Conservation (phyloP, 2,113 vertebrate species). For the Conger conger region DNA sequence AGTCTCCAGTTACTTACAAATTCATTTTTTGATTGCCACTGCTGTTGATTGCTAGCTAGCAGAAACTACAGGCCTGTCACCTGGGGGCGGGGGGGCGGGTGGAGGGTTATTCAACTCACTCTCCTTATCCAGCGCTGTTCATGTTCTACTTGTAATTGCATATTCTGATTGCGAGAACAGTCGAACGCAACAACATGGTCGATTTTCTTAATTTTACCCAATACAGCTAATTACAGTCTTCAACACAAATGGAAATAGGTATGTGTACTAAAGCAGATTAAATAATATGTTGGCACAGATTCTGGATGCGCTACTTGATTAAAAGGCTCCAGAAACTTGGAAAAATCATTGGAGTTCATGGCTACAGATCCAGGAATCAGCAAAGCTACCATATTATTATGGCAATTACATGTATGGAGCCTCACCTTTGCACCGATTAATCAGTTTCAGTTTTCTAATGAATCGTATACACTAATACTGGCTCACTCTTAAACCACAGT, state of each 20-base stretch:
- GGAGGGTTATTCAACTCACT: background rate
- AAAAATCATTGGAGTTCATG: background rate
- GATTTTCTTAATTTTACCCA: background rate
- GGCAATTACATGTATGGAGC: background rate
- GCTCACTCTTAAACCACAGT: no score
- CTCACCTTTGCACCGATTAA: no score
- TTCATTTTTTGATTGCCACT: background rate
- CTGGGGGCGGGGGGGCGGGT: no score
- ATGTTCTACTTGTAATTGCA: background rate
- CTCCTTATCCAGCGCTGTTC: background rate
- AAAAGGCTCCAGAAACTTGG: background rate
- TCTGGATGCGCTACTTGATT: background rate
- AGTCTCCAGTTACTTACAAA: background rate
- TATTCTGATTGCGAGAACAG: background rate
- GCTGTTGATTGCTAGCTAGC: background rate
- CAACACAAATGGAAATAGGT: background rate
- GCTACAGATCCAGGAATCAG: background rate
- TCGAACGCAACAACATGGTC: background rate
- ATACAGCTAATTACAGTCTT: background rate
- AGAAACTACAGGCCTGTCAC: background rate
- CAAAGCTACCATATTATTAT: background rate
- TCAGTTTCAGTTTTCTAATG: no score
- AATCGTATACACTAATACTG: no score
- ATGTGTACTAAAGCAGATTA: background rate
- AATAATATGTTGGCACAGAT: background rate